These are phyloP conservation scores for Bufo bufo DNA, from an alignment of 2,113 vertebrate species.

Conservation along the genomic window DNA sequence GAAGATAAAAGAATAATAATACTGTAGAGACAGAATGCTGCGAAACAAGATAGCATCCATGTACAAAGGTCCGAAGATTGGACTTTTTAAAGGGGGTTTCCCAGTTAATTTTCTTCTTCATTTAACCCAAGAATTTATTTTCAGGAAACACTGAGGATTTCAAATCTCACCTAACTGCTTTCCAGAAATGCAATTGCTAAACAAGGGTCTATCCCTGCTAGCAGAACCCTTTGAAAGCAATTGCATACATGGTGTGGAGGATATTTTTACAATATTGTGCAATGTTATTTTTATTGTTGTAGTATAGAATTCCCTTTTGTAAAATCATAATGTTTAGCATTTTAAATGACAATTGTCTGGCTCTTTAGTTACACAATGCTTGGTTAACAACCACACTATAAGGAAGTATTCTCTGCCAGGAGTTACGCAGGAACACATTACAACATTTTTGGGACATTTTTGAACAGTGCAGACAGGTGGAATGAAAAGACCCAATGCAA, in stretches of 20 bases:
- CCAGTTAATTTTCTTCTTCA: not conserved
- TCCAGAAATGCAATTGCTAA: not conserved
- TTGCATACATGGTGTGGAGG: not conserved
- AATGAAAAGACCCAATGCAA: not conserved
- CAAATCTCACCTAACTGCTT: not conserved
- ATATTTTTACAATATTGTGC: not conserved
- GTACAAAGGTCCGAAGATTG: not conserved
- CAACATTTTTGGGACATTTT: constrained; percentile 18
- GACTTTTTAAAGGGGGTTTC: not conserved
- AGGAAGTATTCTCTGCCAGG: not conserved
- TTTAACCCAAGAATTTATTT: not conserved
- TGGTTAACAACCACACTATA: not conserved
- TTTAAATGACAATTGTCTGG: not conserved
- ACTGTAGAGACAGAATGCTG: not conserved
- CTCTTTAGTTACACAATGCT: not conserved
- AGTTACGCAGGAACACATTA: not conserved
- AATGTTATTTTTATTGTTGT: not conserved
- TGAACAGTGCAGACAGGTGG: not conserved
- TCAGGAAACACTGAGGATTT: not conserved
- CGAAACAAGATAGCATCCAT: not conserved
- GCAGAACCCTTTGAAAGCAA: not conserved
- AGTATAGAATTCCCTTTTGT: not conserved
- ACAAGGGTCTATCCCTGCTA: not conserved
- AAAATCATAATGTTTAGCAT: not conserved
- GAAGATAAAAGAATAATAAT: too few species aligned